A percentile compares a stretch with the other conserved stretches of the same genome.
These are phyloP conservation scores for Phlogophora meticulosa DNA, from an alignment of 2,888 invertebrate genomes.

Conservation along the genomic window DNA sequence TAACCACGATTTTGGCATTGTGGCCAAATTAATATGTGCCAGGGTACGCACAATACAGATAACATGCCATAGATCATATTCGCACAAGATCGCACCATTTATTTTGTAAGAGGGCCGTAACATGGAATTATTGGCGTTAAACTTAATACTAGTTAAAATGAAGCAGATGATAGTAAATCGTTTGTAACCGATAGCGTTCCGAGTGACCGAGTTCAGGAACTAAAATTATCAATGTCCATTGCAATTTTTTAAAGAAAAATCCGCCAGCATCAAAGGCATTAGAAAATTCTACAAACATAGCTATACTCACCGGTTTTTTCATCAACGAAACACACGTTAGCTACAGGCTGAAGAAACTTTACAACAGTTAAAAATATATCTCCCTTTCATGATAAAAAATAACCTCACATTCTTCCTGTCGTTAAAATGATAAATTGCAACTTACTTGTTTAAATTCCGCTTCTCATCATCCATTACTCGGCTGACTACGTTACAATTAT, in stretches of 20 bases:
- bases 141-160: constrained; percentile 9
- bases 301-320: too few species aligned
- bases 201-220: not conserved
- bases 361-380: too few species aligned
- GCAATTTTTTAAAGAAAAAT: not conserved
- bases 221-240: not conserved
- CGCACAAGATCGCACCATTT: constrained; percentile 46
- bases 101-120: constrained; percentile 17
- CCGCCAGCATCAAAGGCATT: too few species aligned
- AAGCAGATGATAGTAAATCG: constrained; percentile 1
- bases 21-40: constrained; percentile 76
- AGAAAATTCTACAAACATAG: too few species aligned
- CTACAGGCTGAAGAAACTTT: not conserved
- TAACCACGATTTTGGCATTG: constrained; percentile 77
- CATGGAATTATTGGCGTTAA: constrained; percentile 9
- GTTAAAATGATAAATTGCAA: constrained; percentile 12
- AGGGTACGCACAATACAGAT: constrained; percentile 54
- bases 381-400: not conserved
- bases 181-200: not conserved
- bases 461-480: constrained; percentile 24
- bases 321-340: too few species aligned
- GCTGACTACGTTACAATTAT: constrained; percentile 40
- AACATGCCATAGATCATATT: constrained; percentile 49
- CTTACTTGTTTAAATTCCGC: constrained; percentile 31
- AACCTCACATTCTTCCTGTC: not conserved